Evolutionary conservation across 2,797 vertebrate genomes (phyloP).

Genomic region (Sciurus vulgaris): DNA sequence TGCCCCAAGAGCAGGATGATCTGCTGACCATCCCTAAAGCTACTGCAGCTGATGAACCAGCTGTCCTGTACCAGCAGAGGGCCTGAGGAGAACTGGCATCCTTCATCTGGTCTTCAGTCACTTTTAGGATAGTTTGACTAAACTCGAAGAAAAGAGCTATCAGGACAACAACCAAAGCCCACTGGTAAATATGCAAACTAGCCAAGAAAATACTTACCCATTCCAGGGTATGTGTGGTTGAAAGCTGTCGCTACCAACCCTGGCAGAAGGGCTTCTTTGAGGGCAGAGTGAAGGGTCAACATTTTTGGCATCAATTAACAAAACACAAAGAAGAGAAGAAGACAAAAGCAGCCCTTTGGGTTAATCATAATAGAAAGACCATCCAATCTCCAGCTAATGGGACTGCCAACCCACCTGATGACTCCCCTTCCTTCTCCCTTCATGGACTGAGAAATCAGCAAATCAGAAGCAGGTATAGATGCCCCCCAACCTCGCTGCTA

Average conservation of each 20-base stretch:
- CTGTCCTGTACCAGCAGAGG: not conserved
- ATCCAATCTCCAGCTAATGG: not conserved
- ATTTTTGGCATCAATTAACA: not conserved
- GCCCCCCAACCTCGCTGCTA: not conserved
- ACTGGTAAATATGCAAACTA: not conserved
- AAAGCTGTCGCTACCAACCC: not conserved
- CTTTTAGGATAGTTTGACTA: not conserved
- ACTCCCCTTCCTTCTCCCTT: not conserved
- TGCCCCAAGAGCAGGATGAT: not conserved
- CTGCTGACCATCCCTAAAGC: not conserved
- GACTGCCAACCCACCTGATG: not conserved
- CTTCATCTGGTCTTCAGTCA: not conserved
- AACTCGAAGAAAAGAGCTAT: not conserved
- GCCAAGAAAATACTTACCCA: not conserved
- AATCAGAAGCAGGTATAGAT: not conserved
- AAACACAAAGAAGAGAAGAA: not conserved
- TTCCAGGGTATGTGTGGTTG: not conserved
- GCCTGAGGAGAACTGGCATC: not conserved
- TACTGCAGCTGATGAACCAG: not conserved
- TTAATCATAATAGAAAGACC: not conserved
- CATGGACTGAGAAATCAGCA: not conserved
- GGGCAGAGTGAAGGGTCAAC: not conserved
- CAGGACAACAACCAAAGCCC: not conserved
- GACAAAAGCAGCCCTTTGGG: not conserved
- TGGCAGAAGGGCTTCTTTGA: constrained; percentile 29